A percentile compares a stretch with the other conserved stretches of the same genome.
phyloP scores from a whole-genome alignment of 2,888 invertebrate genomes.

The Diaphora mendica region DNA sequence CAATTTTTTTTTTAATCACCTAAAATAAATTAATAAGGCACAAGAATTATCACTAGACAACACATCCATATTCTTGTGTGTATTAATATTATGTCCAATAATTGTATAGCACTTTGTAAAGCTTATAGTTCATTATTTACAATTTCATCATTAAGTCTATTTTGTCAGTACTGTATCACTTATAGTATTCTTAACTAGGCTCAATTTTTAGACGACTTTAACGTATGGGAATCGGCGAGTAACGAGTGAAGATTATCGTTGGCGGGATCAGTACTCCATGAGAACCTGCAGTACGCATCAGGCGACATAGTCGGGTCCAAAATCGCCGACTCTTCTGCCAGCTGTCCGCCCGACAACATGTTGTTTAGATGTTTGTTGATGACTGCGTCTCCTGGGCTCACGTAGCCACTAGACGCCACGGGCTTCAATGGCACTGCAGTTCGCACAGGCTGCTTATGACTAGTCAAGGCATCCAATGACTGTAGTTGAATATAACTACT shows the following conservation, averaged over 20 bases:
- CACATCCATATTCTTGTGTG: conserved; percentile 75
- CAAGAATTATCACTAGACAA: conserved; percentile 84
- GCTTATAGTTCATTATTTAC: conserved; percentile 74
- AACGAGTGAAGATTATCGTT: conserved; percentile 81
- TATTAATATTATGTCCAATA: conserved; percentile 73
- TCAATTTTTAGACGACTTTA: conserved; percentile 75
- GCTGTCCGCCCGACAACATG: conserved; percentile 70
- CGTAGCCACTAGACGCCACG: conserved; percentile 73
- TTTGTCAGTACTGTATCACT: conserved; percentile 66
- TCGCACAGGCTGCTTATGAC: conserved; percentile 72
- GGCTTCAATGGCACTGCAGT: conserved; percentile 70
- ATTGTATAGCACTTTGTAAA: conserved; percentile 74
- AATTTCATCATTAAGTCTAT: conserved; percentile 73
- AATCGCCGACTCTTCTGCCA: conserved; percentile 76
- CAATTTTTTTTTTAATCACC: conserved; percentile 76
- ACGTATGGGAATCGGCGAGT: conserved; percentile 71
- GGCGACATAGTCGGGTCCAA: conserved; percentile 82
- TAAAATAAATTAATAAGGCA: conserved; percentile 87
- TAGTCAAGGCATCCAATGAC: conserved; percentile 76
- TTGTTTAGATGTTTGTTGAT: conserved; percentile 81
- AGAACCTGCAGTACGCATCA: conserved; percentile 83
- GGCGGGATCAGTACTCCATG: conserved; percentile 82
- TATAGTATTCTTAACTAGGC: conserved; percentile 57
- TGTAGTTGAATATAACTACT: conserved; percentile 81
- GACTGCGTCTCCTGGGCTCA: conserved; percentile 77